Percentiles rank a stretch among this genome's conserved stretches.
Evolutionary conservation across 2,113 vertebrate genomes (phyloP).

Genomic region (Gambusia affinis): DNA sequence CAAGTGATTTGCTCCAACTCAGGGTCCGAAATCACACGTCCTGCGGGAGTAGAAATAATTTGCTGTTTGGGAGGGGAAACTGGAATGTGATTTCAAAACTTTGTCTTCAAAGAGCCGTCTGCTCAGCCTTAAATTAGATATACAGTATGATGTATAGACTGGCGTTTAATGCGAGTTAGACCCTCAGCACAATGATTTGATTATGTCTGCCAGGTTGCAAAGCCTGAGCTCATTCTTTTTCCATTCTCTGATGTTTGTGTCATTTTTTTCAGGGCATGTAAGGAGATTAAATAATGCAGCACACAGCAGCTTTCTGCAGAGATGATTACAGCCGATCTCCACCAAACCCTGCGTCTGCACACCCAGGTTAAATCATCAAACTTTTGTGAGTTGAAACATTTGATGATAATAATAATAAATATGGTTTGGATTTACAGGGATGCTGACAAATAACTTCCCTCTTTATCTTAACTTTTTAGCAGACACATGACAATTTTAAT

Average conservation of each 20-base stretch:
- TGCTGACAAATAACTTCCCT: neutral
- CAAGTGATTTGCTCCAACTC: conserved; percentile 79
- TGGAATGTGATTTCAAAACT: conserved; percentile 74
- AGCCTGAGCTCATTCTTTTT: conserved; percentile 78
- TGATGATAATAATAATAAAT: neutral
- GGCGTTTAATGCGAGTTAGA: conserved; percentile 64
- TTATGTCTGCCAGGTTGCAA: conserved; percentile 73
- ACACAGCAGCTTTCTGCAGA: conserved; percentile 60
- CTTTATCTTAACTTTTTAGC: neutral
- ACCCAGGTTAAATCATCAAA: neutral
- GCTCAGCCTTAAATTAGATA: conserved; percentile 71
- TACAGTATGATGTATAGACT: conserved; percentile 78
- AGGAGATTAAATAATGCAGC: conserved; percentile 74
- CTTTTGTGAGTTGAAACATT: neutral
- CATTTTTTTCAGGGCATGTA: conserved; percentile 60
- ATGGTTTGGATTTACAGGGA: neutral
- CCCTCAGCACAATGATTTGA: conserved; percentile 68
- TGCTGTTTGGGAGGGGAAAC: conserved; percentile 73
- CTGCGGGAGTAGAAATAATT: conserved; percentile 74
- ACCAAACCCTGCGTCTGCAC: neutral
- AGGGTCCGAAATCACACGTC: conserved; percentile 74
- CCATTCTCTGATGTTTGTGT: conserved; percentile 66
- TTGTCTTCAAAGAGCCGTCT: conserved; percentile 72
- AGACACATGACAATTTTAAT: neutral
- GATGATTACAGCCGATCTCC: conserved; percentile 68